Conservation (phyloP, 1,140 invertebrate species). For the Drosophila quadrilineata region DNA sequence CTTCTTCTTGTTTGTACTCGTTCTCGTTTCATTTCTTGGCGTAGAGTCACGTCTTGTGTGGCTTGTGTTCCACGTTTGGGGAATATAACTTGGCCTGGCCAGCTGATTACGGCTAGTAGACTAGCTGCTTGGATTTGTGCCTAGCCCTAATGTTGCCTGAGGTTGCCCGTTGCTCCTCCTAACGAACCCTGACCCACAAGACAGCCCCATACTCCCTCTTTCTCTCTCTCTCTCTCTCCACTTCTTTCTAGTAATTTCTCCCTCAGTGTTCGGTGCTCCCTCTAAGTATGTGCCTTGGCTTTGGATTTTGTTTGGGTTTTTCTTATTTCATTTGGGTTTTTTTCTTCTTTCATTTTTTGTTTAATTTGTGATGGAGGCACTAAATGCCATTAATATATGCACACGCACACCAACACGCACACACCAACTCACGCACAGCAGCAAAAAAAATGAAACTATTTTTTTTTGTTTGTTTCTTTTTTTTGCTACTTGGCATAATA, state of each 20-base stretch:
- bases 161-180: background rate
- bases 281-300: background rate
- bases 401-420: conserved; percentile 32
- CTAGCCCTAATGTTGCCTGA: conserved; percentile 21
- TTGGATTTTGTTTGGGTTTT: background rate
- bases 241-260: background rate
- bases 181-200: background rate
- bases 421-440: conserved; percentile 31
- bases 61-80: too few species aligned
- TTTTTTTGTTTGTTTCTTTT: too few species aligned
- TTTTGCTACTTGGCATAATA: conserved; percentile 10
- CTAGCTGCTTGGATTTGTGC: background rate
- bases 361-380: conserved; percentile 2
- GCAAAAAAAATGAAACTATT: conserved; percentile 4
- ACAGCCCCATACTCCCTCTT: background rate
- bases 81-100: background rate
- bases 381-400: conserved; percentile 31
- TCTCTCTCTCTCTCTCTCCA: background rate
- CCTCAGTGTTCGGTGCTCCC: background rate
- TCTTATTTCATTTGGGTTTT: too few species aligned
- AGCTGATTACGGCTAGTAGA: conserved; percentile 11
- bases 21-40: too few species aligned
- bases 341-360: too few species aligned
- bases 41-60: too few species aligned
- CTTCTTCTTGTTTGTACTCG: too few species aligned